Evolutionary conservation across 2,797 vertebrate genomes (phyloP), one percentile per base, ranked within the genome.

Genomic region (Argyrosomus regius): DNA sequence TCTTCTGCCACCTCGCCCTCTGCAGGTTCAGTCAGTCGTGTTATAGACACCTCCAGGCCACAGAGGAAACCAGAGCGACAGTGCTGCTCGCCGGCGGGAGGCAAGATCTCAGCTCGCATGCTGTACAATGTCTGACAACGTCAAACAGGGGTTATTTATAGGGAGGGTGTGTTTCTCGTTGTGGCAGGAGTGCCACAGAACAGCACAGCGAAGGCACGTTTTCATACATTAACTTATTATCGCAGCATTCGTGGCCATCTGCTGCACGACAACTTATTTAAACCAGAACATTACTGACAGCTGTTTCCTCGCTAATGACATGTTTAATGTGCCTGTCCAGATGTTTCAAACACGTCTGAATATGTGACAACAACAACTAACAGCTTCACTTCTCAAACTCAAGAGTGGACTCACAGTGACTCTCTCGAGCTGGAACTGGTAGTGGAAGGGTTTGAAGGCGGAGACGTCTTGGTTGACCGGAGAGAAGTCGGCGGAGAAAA

Each of bases 51-150:
- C 75, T 99, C 97, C 78, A 99, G 91, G 46, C 95, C 96, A 74
- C 98, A 99, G 71, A 99, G 97, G 0, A 95, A 80, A 43, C 98
- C 98, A 0, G 95, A 98, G 91, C 94, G 96, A 91, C 98, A 99
- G 82, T 96, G 92, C 72, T 96, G 94, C 31, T 94, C 90, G 0
- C 96, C 97, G 6, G 93, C 0, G 0, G 96, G 94, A 3, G 98
- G 98, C 12, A 91, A 83, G 84, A 99, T 98, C 83, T 98, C 96
- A 0, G 96, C 96, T 83, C 89, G 94, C 91, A 99, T 95, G 0
- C 87, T 96, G 91, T 98, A 99, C 81, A 99, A 41, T 0, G 98
- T 99, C 98, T 99, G 94, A 58, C 10, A n/a, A 56, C 4, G 70
- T 16, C 57, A 72, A 59, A 83, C 5, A 77, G 35, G 1, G 4